Conservation (phyloP, 2,888 invertebrate genomes). For the Pollenia amentaria region DNA sequence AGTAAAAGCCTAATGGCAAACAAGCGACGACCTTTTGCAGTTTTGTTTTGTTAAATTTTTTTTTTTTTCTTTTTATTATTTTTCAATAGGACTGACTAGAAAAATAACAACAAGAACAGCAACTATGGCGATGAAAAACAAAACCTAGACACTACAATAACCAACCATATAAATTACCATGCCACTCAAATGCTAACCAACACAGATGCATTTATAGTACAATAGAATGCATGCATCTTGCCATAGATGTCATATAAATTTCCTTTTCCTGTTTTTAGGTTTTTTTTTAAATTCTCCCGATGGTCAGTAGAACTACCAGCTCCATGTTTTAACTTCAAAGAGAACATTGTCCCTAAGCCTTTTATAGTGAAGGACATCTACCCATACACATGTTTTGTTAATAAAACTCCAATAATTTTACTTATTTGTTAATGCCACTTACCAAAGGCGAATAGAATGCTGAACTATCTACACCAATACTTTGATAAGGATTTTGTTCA, state of each 20-base stretch:
- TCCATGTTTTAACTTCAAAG: slow-evolving; percentile 43
- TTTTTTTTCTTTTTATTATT: slow-evolving; percentile 2
- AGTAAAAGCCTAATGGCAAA: slow-evolving; percentile 71
- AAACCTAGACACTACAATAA: slow-evolving; percentile 67
- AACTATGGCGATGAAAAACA: slow-evolving; percentile 49
- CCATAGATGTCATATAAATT: slow-evolving; percentile 59
- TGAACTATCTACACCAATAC: slow-evolving; percentile 96
- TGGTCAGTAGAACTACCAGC: slow-evolving; percentile 29
- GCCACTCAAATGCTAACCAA: slow-evolving; percentile 48
- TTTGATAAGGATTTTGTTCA: slow-evolving; percentile 96
- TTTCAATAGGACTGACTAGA: slow-evolving; percentile 52
- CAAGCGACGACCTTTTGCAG: slow-evolving; percentile 59
- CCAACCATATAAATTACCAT: slow-evolving; percentile 66
- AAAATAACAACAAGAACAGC: slow-evolving; percentile 41
- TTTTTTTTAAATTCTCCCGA: neutral
- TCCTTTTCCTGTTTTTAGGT: slow-evolving; percentile 49
- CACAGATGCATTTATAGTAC: slow-evolving; percentile 20
- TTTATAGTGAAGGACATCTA: slow-evolving; percentile 11
- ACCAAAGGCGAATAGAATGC: slow-evolving; percentile 98
- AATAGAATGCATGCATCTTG: slow-evolving; percentile 48
- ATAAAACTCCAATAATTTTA: slow-evolving; percentile 5
- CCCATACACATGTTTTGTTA: slow-evolving; percentile 8
- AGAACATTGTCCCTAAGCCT: neutral
- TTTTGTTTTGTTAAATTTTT: slow-evolving; percentile 4
- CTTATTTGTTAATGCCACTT: slow-evolving; percentile 85